Conservation (phyloP, 2,797 vertebrate species). For the Streptopelia turtur region DNA sequence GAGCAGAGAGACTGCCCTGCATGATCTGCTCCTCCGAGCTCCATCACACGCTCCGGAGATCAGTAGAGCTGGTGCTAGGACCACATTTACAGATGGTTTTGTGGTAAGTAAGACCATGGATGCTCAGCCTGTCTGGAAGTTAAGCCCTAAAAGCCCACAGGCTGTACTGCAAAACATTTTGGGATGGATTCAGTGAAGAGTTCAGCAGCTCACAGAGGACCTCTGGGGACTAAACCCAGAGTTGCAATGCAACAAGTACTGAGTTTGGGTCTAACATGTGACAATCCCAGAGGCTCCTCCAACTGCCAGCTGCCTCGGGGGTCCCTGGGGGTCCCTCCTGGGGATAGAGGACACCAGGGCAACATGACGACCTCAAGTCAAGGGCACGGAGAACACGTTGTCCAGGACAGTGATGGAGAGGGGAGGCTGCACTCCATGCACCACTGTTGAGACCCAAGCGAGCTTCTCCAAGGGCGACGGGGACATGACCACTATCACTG, state of each 20-base stretch:
- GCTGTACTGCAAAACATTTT: not conserved
- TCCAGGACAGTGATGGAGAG: not conserved
- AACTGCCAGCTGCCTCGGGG: not conserved
- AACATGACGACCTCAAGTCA: not conserved
- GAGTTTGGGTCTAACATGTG: not conserved
- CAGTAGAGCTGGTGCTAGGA: not conserved
- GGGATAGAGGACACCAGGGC: not conserved
- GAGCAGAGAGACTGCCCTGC: rapidly evolving
- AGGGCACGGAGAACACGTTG: rapidly evolving
- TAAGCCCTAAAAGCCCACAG: not conserved
- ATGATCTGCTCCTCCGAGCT: not conserved
- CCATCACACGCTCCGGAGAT: not conserved
- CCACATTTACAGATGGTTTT: not conserved
- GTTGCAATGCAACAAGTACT: not conserved
- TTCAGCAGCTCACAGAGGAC: not conserved
- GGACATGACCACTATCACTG: not conserved
- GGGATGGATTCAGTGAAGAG: not conserved
- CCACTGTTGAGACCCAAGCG: not conserved
- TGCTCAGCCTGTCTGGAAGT: not conserved
- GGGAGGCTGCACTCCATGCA: not conserved
- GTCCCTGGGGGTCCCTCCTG: not conserved
- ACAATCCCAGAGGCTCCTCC: not conserved
- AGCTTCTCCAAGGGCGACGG: too few relatives aligned
- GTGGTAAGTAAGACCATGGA: not conserved
- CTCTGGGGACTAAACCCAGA: not conserved